Percentiles rank a stretch among this genome's conserved stretches.
Evolutionary conservation across 1,140 invertebrate genomes (phyloP).

Genomic region (Trachymyrmex cornetzi): DNA sequence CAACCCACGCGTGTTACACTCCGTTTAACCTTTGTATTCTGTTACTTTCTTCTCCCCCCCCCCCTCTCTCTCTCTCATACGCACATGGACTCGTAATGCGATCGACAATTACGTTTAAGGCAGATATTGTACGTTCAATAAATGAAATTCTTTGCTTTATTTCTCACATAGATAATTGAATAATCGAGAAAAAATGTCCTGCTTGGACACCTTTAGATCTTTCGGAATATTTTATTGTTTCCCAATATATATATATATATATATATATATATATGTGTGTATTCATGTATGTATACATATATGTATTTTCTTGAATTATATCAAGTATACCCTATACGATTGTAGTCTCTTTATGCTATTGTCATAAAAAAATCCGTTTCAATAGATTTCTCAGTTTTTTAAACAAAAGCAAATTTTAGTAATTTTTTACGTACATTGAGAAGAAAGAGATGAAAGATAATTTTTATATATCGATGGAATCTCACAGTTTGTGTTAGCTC

Average conservation of each 20-base stretch:
- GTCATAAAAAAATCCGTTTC: background rate
- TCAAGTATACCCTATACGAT: background rate
- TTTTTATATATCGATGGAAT: constrained; percentile 58
- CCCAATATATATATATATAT: too few species aligned
- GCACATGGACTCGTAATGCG: constrained; percentile 17
- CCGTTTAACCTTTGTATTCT: constrained; percentile 61
- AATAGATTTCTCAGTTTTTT: background rate
- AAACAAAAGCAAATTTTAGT: background rate
- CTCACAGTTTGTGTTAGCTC: constrained; percentile 16
- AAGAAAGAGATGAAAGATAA: constrained; percentile 7
- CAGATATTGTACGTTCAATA: background rate
- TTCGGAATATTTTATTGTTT: background rate
- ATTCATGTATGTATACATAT: background rate
- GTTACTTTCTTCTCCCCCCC: background rate
- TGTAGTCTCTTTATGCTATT: background rate
- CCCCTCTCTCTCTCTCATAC: background rate
- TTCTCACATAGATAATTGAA: constrained; percentile 1
- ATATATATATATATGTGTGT: too few species aligned
- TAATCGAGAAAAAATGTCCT: constrained; percentile 7
- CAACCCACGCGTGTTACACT: constrained; percentile 48
- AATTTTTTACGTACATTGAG: background rate
- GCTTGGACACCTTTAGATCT: background rate
- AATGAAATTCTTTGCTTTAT: constrained; percentile 22
- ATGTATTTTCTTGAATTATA: background rate
- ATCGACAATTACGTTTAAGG: constrained; percentile 28